Conservation (phyloP, 2,888 invertebrate genomes). For the Hedychridium roseum region DNA sequence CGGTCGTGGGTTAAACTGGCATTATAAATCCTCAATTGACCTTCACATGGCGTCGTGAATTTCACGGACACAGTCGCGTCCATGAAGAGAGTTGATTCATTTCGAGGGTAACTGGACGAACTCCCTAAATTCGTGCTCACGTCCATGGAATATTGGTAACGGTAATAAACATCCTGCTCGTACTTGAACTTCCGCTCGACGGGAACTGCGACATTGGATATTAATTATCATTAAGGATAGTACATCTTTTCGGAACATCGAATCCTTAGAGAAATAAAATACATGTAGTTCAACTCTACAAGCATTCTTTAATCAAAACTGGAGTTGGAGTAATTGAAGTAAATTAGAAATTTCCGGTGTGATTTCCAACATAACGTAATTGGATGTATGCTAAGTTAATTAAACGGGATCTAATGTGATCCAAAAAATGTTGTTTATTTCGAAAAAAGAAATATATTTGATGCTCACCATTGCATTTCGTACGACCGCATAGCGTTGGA, state of each 20-base stretch:
- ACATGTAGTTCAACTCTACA: no score
- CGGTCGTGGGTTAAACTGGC: conserved; percentile 72
- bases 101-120: conserved; percentile 43
- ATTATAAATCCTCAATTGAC: conserved; percentile 71
- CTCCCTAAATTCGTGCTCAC: conserved; percentile 68
- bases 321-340: no score
- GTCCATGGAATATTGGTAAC: conserved; percentile 77
- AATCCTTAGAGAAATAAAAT: no score
- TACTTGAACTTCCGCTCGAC: conserved; percentile 73
- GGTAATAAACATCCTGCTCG: conserved; percentile 68
- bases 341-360: no score
- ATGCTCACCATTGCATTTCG: conserved; percentile 54
- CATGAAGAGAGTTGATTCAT: conserved; percentile 74
- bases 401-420: no score
- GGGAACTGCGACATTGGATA: conserved; percentile 59
- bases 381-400: no score
- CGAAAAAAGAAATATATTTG: neutral
- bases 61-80: conserved; percentile 70
- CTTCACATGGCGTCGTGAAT: conserved; percentile 79
- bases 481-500: conserved; percentile 49
- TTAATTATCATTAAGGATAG: no score
- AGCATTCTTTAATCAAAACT: no score
- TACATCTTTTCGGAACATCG: no score
- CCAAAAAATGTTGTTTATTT: conserved; percentile 8
- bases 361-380: no score